A percentile compares a stretch with the other conserved stretches of the same genome.
Conservation (phyloP, 2,797 vertebrate species). For the Poeciliopsis paucimaculata region DNA sequence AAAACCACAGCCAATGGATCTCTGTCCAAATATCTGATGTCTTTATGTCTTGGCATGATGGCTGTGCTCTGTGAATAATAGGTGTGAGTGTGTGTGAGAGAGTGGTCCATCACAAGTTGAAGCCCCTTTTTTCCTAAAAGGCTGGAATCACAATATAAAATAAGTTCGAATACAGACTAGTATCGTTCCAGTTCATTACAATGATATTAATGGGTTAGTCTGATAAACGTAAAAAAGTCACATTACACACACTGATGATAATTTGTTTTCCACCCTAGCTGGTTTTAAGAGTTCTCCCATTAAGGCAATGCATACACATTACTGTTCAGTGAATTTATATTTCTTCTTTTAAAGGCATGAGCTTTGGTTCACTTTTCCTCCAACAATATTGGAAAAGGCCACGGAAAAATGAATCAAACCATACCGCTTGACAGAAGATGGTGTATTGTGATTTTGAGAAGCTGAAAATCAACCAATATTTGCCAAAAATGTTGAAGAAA, state of each 20-base stretch:
- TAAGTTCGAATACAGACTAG: not conserved
- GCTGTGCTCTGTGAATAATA: not conserved
- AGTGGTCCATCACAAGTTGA: not conserved
- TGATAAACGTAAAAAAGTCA: not conserved
- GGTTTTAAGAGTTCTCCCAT: not conserved
- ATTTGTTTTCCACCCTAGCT: not conserved
- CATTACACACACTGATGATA: not conserved
- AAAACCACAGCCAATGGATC: slow-evolving; percentile 9
- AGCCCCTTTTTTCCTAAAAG: not conserved
- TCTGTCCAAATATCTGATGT: slow-evolving; percentile 40
- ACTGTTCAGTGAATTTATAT: not conserved
- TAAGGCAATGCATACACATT: not conserved
- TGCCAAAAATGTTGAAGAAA: not conserved
- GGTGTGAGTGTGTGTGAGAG: not conserved
- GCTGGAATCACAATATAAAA: not conserved
- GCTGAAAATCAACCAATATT: not conserved
- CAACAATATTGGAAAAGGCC: not conserved
- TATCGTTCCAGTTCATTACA: not conserved
- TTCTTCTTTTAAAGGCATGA: not conserved
- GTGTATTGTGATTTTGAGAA: not conserved
- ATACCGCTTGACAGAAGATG: not conserved
- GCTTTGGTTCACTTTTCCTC: not conserved
- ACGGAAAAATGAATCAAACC: not conserved
- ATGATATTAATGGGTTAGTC: not conserved
- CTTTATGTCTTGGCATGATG: slow-evolving; percentile 28